A percentile compares a stretch with the other conserved stretches of the same genome.
Conservation (phyloP, 2,797 vertebrate species). For the Tachyglossus aculeatus region DNA sequence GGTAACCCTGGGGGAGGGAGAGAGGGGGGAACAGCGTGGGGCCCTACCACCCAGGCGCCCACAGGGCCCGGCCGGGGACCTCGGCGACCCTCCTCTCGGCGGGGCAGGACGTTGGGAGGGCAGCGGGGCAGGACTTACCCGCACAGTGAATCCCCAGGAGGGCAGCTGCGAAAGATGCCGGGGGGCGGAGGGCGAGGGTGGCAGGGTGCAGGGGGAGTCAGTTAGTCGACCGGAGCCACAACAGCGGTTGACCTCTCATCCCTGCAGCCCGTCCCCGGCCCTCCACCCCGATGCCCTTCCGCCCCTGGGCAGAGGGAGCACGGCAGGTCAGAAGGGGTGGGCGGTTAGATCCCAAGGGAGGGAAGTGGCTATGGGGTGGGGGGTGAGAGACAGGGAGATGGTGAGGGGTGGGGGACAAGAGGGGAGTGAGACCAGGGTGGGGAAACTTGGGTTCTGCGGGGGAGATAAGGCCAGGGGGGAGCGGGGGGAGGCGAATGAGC, state of each 20-base stretch:
- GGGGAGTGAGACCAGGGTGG: background rate
- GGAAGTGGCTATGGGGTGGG: background rate
- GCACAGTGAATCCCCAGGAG: slow-evolving; percentile 63
- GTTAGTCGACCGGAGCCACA: too few species aligned
- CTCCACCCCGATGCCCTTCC: too few species aligned
- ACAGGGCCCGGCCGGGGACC: background rate
- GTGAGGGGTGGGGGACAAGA: background rate
- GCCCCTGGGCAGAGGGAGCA: background rate
- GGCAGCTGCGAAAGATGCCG: slow-evolving; percentile 68
- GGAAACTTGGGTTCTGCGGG: background rate
- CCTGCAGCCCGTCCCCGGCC: too few species aligned
- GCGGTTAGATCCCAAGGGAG: too few species aligned
- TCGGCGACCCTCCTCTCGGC: too few species aligned
- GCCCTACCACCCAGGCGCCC: background rate
- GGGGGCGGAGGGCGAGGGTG: slow-evolving; percentile 13
- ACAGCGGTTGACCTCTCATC: too few species aligned
- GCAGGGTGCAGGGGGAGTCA: background rate
- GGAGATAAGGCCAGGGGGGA: background rate
- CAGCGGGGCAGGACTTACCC: slow-evolving; percentile 44
- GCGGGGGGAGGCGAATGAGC: background rate
- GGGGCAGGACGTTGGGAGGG: slow-evolving; percentile 16
- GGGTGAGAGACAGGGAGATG: background rate
- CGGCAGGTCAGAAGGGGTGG: too few species aligned
- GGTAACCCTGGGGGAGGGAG: background rate
- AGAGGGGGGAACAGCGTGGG: background rate